These are phyloP conservation scores for Phaethornis superciliosus DNA, from an alignment of 2,113 vertebrate species.

Conservation along the genomic window DNA sequence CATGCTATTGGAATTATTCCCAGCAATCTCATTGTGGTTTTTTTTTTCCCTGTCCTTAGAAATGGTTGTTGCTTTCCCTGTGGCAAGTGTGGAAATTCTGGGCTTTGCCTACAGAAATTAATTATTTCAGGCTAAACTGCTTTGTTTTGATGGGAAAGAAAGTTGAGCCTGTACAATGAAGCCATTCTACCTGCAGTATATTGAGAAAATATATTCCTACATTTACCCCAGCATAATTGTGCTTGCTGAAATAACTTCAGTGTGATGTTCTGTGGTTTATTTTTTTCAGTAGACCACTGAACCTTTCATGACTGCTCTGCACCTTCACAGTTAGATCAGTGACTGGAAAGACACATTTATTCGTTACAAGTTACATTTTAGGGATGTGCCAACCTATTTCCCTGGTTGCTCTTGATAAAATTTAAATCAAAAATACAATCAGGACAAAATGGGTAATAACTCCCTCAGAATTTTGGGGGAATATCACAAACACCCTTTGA, in stretches of 20 bases:
- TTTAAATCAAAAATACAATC: neutral
- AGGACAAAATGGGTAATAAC: neutral
- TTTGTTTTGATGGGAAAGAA: neutral
- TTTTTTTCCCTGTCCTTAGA: neutral
- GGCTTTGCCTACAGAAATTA: slow-evolving; percentile 12
- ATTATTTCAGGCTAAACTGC: slow-evolving; percentile 30
- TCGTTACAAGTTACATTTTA: neutral
- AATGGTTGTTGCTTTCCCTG: slow-evolving; percentile 39
- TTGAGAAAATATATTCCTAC: neutral
- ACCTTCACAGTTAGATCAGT: neutral
- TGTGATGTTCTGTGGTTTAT: neutral
- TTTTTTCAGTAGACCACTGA: neutral
- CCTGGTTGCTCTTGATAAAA: neutral
- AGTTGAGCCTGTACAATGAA: neutral
- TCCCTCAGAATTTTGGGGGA: neutral
- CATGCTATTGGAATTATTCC: slow-evolving; percentile 46
- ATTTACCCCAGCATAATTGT: neutral
- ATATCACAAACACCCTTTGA: neutral
- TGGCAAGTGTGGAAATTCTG: slow-evolving; percentile 19
- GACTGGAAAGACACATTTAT: neutral
- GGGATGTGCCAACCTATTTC: neutral
- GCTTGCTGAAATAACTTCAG: neutral
- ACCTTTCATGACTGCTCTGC: neutral
- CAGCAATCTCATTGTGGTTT: neutral
- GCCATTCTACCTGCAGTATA: neutral